Evolutionary conservation across 1,140 invertebrate species (phyloP), one percentile per base, ranked within the genome.

Genomic region (Hyphantria cunea): DNA sequence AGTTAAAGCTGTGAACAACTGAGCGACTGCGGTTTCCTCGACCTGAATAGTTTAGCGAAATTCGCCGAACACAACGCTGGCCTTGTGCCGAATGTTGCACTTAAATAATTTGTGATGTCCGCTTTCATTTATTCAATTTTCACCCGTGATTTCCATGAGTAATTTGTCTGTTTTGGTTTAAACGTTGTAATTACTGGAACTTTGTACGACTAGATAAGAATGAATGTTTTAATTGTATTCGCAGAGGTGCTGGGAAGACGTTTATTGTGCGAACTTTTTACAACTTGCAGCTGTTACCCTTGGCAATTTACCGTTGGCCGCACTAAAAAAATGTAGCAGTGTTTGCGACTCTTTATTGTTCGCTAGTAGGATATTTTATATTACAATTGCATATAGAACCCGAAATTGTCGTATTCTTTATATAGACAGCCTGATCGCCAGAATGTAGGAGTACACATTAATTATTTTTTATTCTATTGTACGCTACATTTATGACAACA

Each of bases 101-200:
- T 85, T 84, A 86, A 85, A 87, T 87, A 85, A 87, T 86, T 87
- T 84, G 82, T 82, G 84, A 87, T 87, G 85, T 85, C 84, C 79
- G 77, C 82, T 81, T 78, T 81, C 74, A 89, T 86, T 84, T 82
- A 80, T 85, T 78, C 76, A 82, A 85, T 66, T 84, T 82, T 75
- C 67, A 75, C 70, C 67, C 72, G 66, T 72, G 80, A 80, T 79
- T 83, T 72, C 74, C 49, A 59, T 54, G 52, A 50, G 44, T 60
- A 49, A 55, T 66, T 65, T 61, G 61, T 49, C 49, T 54, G 54
- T 59, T 64, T 48, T 34, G 33, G 55, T 48, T 53, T 60, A 51
- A 55, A 41, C 13, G 34, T 53, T 33, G 39, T 64, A 42, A 55
- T 64, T 64, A 64, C 41, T 47, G 49, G 8, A 55, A 37, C 61